phyloP scores from a whole-genome alignment of 2,888 invertebrate genomes.

The Actias luna region DNA sequence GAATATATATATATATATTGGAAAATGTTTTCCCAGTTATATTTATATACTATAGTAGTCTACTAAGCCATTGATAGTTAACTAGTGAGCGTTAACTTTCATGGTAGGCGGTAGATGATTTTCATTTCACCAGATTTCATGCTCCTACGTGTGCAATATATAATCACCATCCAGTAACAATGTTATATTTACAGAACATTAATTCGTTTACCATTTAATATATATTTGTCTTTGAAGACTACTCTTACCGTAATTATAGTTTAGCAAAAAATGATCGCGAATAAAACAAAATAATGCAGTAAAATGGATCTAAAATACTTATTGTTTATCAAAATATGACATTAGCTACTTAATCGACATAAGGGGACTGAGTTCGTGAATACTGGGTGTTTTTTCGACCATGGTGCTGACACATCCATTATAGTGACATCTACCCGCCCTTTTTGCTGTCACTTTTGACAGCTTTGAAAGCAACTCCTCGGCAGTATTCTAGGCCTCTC shows the following conservation, averaged over 20 bases:
- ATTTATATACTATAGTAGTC: too few relatives aligned
- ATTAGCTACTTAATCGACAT: constrained; percentile 60
- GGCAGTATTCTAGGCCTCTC: constrained; percentile 66
- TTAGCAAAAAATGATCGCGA: not conserved
- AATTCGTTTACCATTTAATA: too few relatives aligned
- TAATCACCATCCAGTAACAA: too few relatives aligned
- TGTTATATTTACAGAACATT: not conserved
- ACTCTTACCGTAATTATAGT: too few relatives aligned
- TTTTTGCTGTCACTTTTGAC: constrained; percentile 80
- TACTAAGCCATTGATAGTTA: too few relatives aligned
- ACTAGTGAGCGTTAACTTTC: too few relatives aligned
- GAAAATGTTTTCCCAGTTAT: too few relatives aligned
- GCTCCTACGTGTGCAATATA: too few relatives aligned
- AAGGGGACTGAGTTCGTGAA: constrained; percentile 61
- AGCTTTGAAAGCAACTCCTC: constrained; percentile 77
- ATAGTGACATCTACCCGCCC: constrained; percentile 78
- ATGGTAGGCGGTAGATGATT: too few relatives aligned
- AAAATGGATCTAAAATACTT: constrained; percentile 11
- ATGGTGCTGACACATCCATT: constrained; percentile 80
- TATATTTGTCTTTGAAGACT: not conserved
- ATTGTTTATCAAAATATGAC: constrained; percentile 56
- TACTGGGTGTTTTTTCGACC: constrained; percentile 63
- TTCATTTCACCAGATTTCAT: too few relatives aligned
- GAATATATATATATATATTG: too few relatives aligned
- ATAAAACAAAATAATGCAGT: not conserved